Conservation (phyloP, 2,113 vertebrate genomes). For the Rafetus swinhoei region DNA sequence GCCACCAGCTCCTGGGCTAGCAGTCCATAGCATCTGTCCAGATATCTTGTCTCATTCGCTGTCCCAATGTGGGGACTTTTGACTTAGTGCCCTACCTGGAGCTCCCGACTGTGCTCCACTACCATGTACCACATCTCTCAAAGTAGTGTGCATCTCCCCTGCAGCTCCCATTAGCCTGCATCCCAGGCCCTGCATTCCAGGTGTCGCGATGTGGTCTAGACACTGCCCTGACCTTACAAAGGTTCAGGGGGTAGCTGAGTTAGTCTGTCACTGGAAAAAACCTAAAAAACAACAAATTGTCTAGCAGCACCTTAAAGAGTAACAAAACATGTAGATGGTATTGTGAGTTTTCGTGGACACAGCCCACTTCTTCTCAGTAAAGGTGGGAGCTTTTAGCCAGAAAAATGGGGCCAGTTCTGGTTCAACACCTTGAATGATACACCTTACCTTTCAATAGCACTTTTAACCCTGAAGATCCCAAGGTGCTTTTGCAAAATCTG, state of each 20-base stretch:
- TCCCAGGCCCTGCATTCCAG: neutral
- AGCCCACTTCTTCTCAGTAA: neutral
- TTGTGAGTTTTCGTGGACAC: no score
- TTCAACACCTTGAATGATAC: neutral
- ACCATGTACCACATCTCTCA: neutral
- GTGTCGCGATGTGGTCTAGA: neutral
- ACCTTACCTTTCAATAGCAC: neutral
- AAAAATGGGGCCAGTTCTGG: neutral
- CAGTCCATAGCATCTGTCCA: neutral
- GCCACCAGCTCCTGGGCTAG: neutral
- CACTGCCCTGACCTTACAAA: neutral
- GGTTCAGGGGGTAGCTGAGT: no score
- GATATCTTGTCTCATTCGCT: neutral
- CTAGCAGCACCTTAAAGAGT: no score
- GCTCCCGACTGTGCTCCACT: neutral
- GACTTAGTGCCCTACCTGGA: neutral
- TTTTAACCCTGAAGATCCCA: neutral
- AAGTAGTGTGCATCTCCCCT: neutral
- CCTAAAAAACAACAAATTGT: no score
- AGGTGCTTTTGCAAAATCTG: neutral
- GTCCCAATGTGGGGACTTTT: neutral
- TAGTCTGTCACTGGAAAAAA: no score
- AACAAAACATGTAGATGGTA: no score
- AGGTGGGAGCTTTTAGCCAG: neutral
- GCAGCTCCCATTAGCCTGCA: neutral